A percentile compares a stretch with the other conserved stretches of the same genome.
phyloP scores from a whole-genome alignment of 2,888 invertebrate species.

The Flexamia atlantica region DNA sequence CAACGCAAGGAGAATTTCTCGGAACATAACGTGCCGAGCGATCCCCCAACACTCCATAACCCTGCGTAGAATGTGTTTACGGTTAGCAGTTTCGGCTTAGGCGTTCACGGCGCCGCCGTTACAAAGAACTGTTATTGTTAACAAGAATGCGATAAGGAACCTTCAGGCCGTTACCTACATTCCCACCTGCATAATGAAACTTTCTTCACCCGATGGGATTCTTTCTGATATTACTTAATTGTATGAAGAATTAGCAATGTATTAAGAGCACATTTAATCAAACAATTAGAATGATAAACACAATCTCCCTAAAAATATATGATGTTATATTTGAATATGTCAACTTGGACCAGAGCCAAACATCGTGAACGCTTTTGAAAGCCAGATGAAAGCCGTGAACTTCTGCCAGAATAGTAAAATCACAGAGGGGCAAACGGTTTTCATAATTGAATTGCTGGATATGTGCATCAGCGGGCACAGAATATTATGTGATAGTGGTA shows the following conservation, averaged over 20 bases:
- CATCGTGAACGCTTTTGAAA: not conserved
- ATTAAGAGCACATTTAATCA: not conserved
- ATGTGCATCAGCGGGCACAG: no score
- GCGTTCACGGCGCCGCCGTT: not conserved
- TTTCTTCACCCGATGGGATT: no score
- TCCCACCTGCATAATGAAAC: conserved; percentile 7
- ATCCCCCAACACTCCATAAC: not conserved
- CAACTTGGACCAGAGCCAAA: not conserved
- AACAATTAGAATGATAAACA: not conserved
- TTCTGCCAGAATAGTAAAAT: not conserved
- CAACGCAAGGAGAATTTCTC: no score
- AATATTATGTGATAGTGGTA: no score
- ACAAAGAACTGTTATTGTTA: not conserved
- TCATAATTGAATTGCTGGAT: no score
- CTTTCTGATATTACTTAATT: no score
- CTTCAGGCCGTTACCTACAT: not conserved
- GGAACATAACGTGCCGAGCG: not conserved
- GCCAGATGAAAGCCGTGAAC: no score
- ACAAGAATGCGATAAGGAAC: no score
- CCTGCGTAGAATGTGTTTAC: not conserved
- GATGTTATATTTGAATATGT: not conserved
- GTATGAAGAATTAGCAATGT: no score
- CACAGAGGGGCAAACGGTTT: not conserved
- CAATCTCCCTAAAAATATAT: not conserved
- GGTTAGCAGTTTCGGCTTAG: not conserved